Base-by-base conservation (phyloP, 2,113 vertebrate species). In the Oreotrochilus melanogaster region DNA sequence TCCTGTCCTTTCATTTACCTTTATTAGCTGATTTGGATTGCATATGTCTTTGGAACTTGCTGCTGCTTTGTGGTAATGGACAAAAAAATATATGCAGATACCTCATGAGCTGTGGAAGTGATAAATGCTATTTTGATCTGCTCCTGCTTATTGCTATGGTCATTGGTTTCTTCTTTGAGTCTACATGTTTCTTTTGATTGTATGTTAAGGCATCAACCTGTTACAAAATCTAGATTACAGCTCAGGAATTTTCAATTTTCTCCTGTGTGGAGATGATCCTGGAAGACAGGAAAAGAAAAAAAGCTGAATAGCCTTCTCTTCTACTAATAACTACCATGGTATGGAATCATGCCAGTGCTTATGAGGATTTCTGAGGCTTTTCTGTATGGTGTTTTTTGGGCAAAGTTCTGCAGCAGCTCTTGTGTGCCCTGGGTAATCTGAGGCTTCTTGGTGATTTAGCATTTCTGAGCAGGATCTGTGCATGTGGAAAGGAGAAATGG, bases 21-120 rank as follows among this genome's bases (percentile, higher is more conserved):
- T 10, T 61, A 12, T 47, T 75, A 62, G 28, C 31, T 79, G 21
- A 70, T 62, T 61, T 78, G 62, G 56, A 11, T 81, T 83, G 24
- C 18, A 9, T 14, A 7, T 57, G 39, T 45, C 65, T 76, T 88
- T 72, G 51, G 51, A 92, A 78, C 42, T 92, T 64, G 27, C 28
- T 92, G 65, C 65, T 89, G 11, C 67, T 71, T 67, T 47, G 15
- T 61, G 35, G 65, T 62, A 39, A 21, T 33, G 48, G 51, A 66
- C 22, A 43, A 43, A n/a, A 54, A 61, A 48, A 21, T 12, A n/a
- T 17, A 28, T 31, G 18, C 39, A 33, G 51, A 58, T 45, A 14
- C 1, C 1, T 35, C n/a, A 5, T 0, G 2, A 28, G 33, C 37
- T 50, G 47, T 18, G 43, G 72, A 51, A 35, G n/a, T 53, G 37